Evolutionary conservation across 2,888 invertebrate species (phyloP), one percentile per base, ranked within the genome.

Genomic region (Philereme transversata): DNA sequence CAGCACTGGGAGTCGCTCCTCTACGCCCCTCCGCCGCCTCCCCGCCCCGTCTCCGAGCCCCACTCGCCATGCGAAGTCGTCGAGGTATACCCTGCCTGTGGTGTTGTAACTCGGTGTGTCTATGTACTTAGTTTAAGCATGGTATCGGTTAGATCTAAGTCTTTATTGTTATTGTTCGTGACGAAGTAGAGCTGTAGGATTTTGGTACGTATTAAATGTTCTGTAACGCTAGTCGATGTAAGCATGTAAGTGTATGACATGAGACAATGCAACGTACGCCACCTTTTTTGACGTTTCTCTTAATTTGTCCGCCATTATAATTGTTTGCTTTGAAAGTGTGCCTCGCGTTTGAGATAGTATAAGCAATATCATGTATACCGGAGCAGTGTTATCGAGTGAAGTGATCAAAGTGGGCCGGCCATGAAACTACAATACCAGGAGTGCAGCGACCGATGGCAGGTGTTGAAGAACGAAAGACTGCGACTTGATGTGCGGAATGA

Each of bases 1-100:
- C 93, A 89, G 86, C 94, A 92, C 82, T 94, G 87, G 93, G 94
- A 93, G 82, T 88, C 93, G 69, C 89, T 93, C 66, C 93, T 92
- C 79, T 88, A 79, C 78, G 93, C 89, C 64, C 91, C 85, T 76
- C 89, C 83, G 64, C 86, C 84, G 83, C 81, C 83, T 83, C 80
- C 92, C 81, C 83, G 92, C 83, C 77, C 82, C 87, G 78, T 86
- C 90, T 78, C 93, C 87, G 83, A 81, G 73, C 87, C 81, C 67
- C 85, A 84, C 68, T 81, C 86, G 72, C 86, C 90, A 84, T 89
- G 88, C 88, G 88, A 91, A 71, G 79, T 84, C 86, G 86, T 83
- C 88, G 92, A 92, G 92, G 92, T 92, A 90, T 74, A 77, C 68
- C 67, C 73, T 78, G 77, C 78, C 81, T 80, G 80, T 77, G 75